Percentiles rank a stretch among this genome's conserved stretches.
phyloP scores from a whole-genome alignment of 2,888 invertebrate genomes.

The Nymphalis c-album region DNA sequence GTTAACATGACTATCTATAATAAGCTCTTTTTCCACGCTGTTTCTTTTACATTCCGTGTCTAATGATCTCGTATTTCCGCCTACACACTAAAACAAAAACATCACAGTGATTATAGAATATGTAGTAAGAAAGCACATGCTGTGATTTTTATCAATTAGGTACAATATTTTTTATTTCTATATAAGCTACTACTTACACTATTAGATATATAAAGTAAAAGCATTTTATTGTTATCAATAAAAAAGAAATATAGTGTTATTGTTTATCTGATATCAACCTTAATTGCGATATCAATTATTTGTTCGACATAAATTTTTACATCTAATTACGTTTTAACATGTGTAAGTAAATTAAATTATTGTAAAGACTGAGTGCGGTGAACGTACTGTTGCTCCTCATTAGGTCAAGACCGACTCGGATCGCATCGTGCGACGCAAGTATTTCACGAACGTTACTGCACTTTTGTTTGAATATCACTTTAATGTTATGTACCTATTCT shows the following conservation, averaged over 20 bases:
- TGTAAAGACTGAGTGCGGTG: not conserved
- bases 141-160: not conserved
- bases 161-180: not conserved
- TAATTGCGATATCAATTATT: not conserved
- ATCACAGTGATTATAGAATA: not conserved
- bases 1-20: conserved; percentile 36
- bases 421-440: conserved; percentile 17
- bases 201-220: conserved; percentile 9
- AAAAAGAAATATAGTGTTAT: too few species aligned
- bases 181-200: not conserved
- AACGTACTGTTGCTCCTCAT: conserved; percentile 13
- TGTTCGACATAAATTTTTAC: not conserved
- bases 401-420: conserved; percentile 30
- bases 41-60: conserved; percentile 18
- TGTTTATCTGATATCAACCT: conserved; percentile 3
- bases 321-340: not conserved
- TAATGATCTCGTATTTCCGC: not conserved
- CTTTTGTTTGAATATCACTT: not conserved
- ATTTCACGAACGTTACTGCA: not conserved
- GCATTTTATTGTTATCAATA: conserved; percentile 1
- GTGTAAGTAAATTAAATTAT: conserved; percentile 1
- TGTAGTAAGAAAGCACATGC: not conserved
- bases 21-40: conserved; percentile 17
- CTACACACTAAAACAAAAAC: not conserved
- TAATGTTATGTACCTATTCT: not conserved